Percentiles rank a stretch among this genome's conserved stretches.
phyloP scores from a whole-genome alignment of 2,113 vertebrate species.

The Panthera tigris region DNA sequence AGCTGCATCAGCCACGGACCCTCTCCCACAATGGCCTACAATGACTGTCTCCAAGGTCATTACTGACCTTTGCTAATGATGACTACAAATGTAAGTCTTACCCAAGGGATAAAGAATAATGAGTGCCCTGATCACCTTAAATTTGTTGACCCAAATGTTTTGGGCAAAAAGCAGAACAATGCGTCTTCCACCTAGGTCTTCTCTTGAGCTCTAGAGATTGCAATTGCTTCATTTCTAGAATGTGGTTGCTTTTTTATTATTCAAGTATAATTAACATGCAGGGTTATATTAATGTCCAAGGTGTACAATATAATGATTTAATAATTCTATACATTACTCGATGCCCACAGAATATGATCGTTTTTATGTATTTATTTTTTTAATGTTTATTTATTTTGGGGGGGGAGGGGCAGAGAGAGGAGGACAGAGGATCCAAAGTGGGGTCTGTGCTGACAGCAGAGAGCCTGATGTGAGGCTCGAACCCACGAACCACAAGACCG shows the following conservation, averaged over 20 bases:
- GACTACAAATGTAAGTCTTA: background rate
- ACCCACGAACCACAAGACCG: background rate
- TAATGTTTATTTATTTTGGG: background rate
- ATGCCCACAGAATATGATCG: background rate
- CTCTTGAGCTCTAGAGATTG: background rate
- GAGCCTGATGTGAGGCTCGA: background rate
- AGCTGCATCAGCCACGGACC: rapidly evolving
- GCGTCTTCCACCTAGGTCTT: background rate
- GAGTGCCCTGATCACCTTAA: background rate
- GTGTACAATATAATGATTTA: background rate
- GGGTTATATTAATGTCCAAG: background rate
- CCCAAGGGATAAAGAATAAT: background rate
- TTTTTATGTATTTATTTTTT: background rate
- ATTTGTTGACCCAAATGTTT: background rate
- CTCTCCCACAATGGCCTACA: background rate
- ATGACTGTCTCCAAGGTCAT: background rate
- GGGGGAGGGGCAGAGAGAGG: background rate
- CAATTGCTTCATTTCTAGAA: background rate
- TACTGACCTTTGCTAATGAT: background rate
- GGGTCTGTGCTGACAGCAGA: background rate
- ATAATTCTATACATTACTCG: background rate
- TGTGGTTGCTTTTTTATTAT: background rate
- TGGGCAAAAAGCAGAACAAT: background rate
- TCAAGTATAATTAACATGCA: background rate
- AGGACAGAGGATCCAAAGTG: background rate